Percentiles rank a stretch among this genome's conserved stretches.
Evolutionary conservation across 2,113 vertebrate genomes (phyloP).

Genomic region (Serinus canaria): DNA sequence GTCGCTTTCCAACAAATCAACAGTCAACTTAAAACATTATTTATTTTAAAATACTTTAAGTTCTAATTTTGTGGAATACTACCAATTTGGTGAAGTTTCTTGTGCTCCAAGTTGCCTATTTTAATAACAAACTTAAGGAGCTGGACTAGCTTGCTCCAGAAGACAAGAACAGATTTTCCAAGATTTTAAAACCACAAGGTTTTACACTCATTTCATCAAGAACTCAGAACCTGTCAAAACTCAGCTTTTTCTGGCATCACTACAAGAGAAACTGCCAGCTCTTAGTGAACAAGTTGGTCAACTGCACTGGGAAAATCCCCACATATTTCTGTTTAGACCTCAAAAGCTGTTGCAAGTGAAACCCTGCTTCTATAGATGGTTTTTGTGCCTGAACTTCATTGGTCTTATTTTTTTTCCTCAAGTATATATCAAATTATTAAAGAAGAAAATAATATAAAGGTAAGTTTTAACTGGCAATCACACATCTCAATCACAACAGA

Average conservation of each 20-base stretch:
- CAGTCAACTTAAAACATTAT: neutral
- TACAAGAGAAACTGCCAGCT: neutral
- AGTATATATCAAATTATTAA: neutral
- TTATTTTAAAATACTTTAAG: neutral
- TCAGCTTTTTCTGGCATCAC: neutral
- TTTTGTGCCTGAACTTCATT: neutral
- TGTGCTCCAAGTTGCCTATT: neutral
- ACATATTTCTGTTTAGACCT: neutral
- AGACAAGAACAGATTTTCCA: neutral
- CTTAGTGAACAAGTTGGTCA: neutral
- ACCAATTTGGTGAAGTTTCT: neutral
- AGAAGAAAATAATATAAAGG: neutral
- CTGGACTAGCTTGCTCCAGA: neutral
- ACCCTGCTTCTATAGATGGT: neutral
- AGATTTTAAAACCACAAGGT: neutral
- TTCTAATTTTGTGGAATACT: neutral
- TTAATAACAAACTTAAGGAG: neutral
- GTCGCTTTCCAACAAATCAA: neutral
- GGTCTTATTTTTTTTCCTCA: neutral
- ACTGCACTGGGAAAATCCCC: neutral
- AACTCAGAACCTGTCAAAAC: neutral
- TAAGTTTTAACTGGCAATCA: neutral
- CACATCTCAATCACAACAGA: neutral
- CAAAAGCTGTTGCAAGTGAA: neutral
- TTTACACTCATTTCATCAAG: neutral